phyloP scores from a whole-genome alignment of 2,888 invertebrate species.

The Antitype chi region DNA sequence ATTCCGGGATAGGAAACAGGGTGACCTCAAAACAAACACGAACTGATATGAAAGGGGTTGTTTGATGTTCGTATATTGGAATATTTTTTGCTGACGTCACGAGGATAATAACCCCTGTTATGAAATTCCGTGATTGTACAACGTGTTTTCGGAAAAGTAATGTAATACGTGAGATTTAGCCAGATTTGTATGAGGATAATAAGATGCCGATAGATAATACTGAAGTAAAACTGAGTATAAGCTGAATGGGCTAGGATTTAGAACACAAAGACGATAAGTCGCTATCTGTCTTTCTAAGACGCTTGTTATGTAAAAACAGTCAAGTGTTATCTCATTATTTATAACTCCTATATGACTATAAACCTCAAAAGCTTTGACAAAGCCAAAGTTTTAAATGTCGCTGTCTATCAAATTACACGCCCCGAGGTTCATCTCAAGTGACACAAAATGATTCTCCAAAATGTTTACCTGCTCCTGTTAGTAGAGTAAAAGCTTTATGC shows the following conservation, averaged over 20 bases:
- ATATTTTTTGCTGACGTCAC: slow-evolving; percentile 44
- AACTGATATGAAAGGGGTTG: slow-evolving; percentile 53
- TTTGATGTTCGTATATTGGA: slow-evolving; percentile 46
- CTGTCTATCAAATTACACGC: slow-evolving; percentile 21
- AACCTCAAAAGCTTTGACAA: slow-evolving; percentile 11
- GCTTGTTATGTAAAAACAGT: neutral
- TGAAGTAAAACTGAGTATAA: neutral
- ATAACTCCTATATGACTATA: neutral
- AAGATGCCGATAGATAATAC: neutral
- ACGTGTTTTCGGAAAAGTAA: slow-evolving; percentile 28
- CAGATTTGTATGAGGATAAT: neutral
- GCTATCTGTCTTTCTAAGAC: neutral
- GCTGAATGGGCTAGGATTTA: neutral
- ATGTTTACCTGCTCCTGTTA: slow-evolving; percentile 38
- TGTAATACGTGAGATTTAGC: slow-evolving; percentile 13
- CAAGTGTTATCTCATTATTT: slow-evolving; percentile 6
- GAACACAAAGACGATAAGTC: neutral
- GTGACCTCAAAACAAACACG: slow-evolving; percentile 63
- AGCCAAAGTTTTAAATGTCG: slow-evolving; percentile 26
- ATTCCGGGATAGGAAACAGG: slow-evolving; percentile 51
- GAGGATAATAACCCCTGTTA: slow-evolving; percentile 37
- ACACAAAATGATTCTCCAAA: slow-evolving; percentile 34
- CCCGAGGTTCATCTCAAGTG: slow-evolving; percentile 25
- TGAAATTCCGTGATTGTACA: slow-evolving; percentile 25
- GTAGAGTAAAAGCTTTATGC: slow-evolving; percentile 45